Conservation (phyloP, 1,140 invertebrate genomes). For the Drosophila arizonae region DNA sequence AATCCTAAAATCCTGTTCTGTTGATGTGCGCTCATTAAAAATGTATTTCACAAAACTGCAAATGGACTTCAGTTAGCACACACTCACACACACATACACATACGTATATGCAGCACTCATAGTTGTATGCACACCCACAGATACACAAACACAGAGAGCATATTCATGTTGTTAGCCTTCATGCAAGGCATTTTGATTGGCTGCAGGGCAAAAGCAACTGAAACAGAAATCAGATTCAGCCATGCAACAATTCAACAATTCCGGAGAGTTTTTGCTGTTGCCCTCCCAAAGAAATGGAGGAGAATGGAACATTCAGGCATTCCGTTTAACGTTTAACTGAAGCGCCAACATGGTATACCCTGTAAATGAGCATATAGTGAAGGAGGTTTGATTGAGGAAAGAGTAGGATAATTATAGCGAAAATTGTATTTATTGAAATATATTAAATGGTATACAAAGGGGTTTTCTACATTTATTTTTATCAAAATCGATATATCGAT, state of each 20-base stretch:
- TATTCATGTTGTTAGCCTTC: slow-evolving; percentile 36
- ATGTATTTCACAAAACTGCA: slow-evolving; percentile 45
- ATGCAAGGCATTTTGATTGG: slow-evolving; percentile 41
- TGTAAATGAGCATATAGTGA: background rate
- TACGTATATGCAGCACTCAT: background rate
- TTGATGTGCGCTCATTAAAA: slow-evolving; percentile 39
- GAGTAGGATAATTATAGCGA: too few relatives aligned
- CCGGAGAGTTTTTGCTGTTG: slow-evolving; percentile 15
- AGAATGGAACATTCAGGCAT: slow-evolving; percentile 31
- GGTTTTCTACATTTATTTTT: too few relatives aligned
- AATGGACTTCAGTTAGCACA: slow-evolving; percentile 26
- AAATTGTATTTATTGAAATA: too few relatives aligned
- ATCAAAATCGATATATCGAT: too few relatives aligned
- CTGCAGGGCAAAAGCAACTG: slow-evolving; percentile 22
- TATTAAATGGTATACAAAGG: too few relatives aligned
- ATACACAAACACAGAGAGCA: background rate
- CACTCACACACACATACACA: background rate
- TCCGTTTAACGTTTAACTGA: slow-evolving; percentile 8
- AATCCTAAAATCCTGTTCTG: slow-evolving; percentile 21
- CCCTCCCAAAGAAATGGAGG: background rate
- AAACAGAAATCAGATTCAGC: slow-evolving; percentile 40
- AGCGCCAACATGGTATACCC: slow-evolving; percentile 14
- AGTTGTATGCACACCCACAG: background rate
- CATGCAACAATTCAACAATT: slow-evolving; percentile 57
- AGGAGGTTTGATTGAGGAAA: too few relatives aligned